A percentile compares a stretch with the other conserved stretches of the same genome.
phyloP scores from a whole-genome alignment of 2,888 invertebrate species.

The Leptinotarsa peninsularis region DNA sequence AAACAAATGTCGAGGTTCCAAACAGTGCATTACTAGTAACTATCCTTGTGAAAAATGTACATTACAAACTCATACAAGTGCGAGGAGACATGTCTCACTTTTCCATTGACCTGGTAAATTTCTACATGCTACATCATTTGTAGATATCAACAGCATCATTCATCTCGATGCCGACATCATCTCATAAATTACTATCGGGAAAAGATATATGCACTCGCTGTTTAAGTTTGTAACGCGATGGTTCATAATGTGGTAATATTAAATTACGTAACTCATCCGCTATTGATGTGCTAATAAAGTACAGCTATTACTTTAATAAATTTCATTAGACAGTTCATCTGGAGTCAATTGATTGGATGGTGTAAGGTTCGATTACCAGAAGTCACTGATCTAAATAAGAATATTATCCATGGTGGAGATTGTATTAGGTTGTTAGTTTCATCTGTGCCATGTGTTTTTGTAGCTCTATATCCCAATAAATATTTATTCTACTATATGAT shows the following conservation, averaged over 20 bases:
- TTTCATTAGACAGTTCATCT: conserved; percentile 12
- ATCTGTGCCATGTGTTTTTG: too few species aligned
- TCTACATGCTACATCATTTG: not conserved
- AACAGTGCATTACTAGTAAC: too few species aligned
- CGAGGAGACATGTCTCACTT: too few species aligned
- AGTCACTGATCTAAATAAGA: conserved; percentile 3
- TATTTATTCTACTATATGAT: too few species aligned
- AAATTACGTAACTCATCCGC: conserved; percentile 14
- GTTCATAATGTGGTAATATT: not conserved
- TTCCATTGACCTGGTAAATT: not conserved
- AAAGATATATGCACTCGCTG: not conserved
- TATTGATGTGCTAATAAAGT: conserved; percentile 3
- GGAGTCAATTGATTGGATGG: conserved; percentile 8
- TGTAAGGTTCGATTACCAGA: not conserved
- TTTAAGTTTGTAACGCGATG: not conserved
- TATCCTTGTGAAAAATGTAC: too few species aligned
- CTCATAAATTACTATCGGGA: not conserved
- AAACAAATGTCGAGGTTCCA: too few species aligned
- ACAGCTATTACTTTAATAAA: not conserved
- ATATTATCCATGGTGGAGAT: not conserved
- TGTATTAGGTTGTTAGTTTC: not conserved
- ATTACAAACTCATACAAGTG: too few species aligned
- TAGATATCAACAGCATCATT: not conserved
- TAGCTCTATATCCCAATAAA: too few species aligned
- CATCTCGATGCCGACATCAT: not conserved